Percentiles rank a stretch among this genome's conserved stretches.
Conservation (phyloP, 2,113 vertebrate genomes). For the Patagioenas fasciata region DNA sequence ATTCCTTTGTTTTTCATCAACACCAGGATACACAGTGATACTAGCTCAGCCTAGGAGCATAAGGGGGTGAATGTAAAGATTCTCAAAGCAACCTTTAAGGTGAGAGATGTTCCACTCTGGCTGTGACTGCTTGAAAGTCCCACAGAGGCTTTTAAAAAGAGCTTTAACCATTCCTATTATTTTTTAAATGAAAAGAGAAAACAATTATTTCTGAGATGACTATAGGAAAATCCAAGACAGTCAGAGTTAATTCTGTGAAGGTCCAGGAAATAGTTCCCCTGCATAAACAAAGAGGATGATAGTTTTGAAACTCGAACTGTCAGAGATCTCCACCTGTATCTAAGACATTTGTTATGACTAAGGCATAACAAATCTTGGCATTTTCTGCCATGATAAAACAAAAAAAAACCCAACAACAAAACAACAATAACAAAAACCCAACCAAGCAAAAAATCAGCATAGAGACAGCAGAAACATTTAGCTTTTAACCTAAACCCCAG, state of each 20-base stretch:
- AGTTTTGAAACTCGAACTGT: neutral
- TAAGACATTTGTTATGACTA: neutral
- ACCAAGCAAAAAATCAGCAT: neutral
- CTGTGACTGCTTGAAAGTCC: neutral
- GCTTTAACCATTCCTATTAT: accelerated
- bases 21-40: neutral
- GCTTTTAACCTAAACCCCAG: neutral
- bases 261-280: neutral
- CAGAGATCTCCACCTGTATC: neutral
- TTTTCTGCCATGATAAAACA: neutral
- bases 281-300: neutral
- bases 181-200: neutral
- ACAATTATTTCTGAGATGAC: neutral
- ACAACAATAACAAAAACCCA: no score
- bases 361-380: neutral
- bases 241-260: neutral
- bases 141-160: neutral
- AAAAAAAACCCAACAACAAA: neutral
- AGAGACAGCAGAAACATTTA: neutral
- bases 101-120: neutral
- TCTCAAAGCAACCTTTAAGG: neutral
- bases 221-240: neutral
- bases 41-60: neutral
- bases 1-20: neutral
- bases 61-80: neutral